phyloP scores from a whole-genome alignment of 2,797 vertebrate species.

The Cuniculus paca region DNA sequence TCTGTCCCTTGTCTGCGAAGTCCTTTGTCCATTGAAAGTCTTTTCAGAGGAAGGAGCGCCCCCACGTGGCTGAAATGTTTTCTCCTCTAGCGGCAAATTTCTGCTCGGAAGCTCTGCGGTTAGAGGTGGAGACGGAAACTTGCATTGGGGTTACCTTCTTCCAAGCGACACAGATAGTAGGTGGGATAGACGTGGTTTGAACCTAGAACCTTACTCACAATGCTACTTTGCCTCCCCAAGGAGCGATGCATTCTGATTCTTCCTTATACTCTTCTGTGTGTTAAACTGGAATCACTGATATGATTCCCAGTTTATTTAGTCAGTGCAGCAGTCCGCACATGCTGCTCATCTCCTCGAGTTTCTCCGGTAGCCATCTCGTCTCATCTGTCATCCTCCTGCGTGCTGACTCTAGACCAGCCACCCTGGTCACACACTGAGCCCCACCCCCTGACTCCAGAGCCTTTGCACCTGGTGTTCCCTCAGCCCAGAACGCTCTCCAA shows the following conservation, averaged over 20 bases:
- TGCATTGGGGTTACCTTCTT: not conserved
- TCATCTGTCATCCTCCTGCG: not conserved
- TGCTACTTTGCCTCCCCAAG: not conserved
- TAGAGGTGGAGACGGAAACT: not conserved
- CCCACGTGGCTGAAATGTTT: constrained; percentile 50
- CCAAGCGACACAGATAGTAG: not conserved
- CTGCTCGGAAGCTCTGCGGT: not conserved
- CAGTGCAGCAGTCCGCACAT: not conserved
- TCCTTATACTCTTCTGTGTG: not conserved
- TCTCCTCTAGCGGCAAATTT: not conserved
- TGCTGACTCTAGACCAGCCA: not conserved
- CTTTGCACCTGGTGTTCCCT: not conserved
- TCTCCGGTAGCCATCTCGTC: not conserved
- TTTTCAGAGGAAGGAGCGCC: constrained; percentile 66
- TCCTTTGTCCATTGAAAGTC: not conserved
- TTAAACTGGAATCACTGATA: not conserved
- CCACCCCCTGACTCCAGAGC: not conserved
- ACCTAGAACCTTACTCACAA: not conserved
- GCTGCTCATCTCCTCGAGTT: not conserved
- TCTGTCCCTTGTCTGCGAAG: not conserved
- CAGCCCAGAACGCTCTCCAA: not conserved
- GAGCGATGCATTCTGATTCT: not conserved
- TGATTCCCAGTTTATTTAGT: not conserved
- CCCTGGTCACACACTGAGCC: not conserved
- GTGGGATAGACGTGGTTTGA: not conserved